phyloP scores from a whole-genome alignment of 2,797 vertebrate genomes.

The Epinephelus awoara region DNA sequence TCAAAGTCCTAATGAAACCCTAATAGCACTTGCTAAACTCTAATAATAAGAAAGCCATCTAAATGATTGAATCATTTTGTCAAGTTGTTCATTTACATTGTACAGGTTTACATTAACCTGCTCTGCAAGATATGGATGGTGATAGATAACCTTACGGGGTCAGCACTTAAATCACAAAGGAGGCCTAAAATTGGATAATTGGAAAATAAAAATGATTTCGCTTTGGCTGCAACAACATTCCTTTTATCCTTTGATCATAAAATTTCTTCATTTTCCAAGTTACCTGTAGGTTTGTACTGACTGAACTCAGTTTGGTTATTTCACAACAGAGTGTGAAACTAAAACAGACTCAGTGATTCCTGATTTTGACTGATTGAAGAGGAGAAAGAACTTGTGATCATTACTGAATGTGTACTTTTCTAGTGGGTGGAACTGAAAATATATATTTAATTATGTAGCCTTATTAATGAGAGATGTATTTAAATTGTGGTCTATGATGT shows the following conservation, averaged over 20 bases:
- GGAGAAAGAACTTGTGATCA: background rate
- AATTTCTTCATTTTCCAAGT: conserved; percentile 25
- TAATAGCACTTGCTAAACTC: background rate
- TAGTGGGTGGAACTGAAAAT: background rate
- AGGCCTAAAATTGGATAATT: background rate
- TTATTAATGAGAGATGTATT: conserved; percentile 33
- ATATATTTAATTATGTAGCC: conserved; percentile 35
- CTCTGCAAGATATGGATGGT: background rate
- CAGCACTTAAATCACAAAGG: background rate
- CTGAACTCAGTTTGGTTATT: conserved; percentile 1
- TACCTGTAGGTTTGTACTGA: conserved; percentile 18
- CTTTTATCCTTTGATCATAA: conserved; percentile 1
- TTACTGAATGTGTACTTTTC: conserved; percentile 26
- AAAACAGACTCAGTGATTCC: background rate
- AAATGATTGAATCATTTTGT: background rate
- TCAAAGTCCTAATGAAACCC: conserved; percentile 1
- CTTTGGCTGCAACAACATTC: conserved; percentile 1
- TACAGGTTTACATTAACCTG: background rate
- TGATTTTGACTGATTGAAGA: conserved; percentile 14
- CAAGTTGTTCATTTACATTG: conserved; percentile 5
- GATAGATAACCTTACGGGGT: background rate
- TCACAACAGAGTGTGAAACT: background rate
- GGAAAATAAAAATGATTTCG: background rate
- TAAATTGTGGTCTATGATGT: conserved; percentile 18
- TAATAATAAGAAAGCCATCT: background rate